Evolutionary conservation across 2,888 invertebrate species (phyloP).

Genomic region (Scrobipalpa atriplicella): DNA sequence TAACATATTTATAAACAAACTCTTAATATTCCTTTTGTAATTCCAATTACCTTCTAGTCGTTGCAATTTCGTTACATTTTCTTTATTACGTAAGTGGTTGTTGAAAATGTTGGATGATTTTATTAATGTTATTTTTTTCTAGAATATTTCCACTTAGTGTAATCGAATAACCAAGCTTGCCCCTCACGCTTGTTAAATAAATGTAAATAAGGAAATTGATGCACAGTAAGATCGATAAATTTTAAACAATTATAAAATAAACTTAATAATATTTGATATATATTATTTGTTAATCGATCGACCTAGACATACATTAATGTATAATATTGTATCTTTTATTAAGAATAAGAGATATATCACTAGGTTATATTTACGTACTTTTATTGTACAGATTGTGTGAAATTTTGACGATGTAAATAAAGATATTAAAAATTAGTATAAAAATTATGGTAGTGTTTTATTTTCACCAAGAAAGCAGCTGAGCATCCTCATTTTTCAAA

Average conservation of each 20-base stretch:
- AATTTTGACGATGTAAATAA: constrained; percentile 73
- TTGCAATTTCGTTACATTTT: not conserved
- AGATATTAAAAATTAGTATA: constrained; percentile 76
- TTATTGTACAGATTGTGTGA: constrained; percentile 74
- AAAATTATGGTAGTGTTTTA: constrained; percentile 42
- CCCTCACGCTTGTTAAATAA: constrained; percentile 70
- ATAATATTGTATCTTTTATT: constrained; percentile 73
- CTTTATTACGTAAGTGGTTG: constrained; percentile 16
- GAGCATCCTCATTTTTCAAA: no score
- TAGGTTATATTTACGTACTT: constrained; percentile 56
- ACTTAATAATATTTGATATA: constrained; percentile 55
- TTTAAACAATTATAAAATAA: constrained; percentile 50
- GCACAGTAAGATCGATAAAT: constrained; percentile 65
- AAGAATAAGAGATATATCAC: constrained; percentile 69
- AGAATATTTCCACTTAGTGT: constrained; percentile 30
- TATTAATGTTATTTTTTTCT: constrained; percentile 21
- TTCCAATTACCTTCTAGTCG: constrained; percentile 4
- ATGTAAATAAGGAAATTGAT: constrained; percentile 69
- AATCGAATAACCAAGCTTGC: constrained; percentile 64
- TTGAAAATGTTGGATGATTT: constrained; percentile 12
- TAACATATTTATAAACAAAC: constrained; percentile 7
- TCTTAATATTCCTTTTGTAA: not conserved
- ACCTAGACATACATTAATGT: constrained; percentile 58
- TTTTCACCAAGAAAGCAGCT: not conserved
- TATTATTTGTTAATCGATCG: constrained; percentile 61